phyloP scores from a whole-genome alignment of 2,888 invertebrate genomes.

The Thymelicus acteon region DNA sequence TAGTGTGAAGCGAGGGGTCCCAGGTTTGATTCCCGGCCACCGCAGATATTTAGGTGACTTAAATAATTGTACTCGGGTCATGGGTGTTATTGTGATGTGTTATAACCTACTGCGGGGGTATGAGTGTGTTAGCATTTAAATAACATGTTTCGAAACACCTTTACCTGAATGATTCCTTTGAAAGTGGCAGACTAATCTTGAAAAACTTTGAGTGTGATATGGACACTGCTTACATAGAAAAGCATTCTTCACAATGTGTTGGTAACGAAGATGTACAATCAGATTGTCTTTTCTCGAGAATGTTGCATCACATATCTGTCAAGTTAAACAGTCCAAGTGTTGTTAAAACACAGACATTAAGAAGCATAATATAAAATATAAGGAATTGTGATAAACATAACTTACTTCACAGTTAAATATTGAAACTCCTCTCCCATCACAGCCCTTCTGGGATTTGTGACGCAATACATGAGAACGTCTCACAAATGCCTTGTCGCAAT shows the following conservation, averaged over 20 bases:
- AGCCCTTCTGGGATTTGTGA: conserved; percentile 88
- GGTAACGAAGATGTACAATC: conserved; percentile 89
- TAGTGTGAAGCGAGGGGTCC: too few relatives aligned
- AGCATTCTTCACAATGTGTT: conserved; percentile 63
- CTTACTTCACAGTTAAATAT: conserved; percentile 69
- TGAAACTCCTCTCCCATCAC: conserved; percentile 79
- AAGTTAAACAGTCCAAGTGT: not conserved
- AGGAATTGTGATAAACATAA: not conserved
- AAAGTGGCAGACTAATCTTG: conserved; percentile 68
- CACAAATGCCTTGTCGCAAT: conserved; percentile 89
- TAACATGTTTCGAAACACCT: conserved; percentile 1
- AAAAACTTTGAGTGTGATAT: conserved; percentile 64
- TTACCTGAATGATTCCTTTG: conserved; percentile 65
- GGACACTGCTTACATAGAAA: conserved; percentile 66
- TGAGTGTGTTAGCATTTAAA: too few relatives aligned
- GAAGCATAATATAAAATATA: too few relatives aligned
- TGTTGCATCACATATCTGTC: conserved; percentile 85
- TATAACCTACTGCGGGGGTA: too few relatives aligned
- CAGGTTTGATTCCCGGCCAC: too few relatives aligned
- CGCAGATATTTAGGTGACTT: too few relatives aligned
- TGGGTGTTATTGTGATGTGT: too few relatives aligned
- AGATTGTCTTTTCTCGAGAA: conserved; percentile 91
- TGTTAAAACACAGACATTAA: too few relatives aligned
- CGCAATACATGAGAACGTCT: conserved; percentile 90
- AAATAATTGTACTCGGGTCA: too few relatives aligned